phyloP scores from a whole-genome alignment of 1,140 invertebrate species.

The fruit fly (Drosophila melanogaster) region DNA sequence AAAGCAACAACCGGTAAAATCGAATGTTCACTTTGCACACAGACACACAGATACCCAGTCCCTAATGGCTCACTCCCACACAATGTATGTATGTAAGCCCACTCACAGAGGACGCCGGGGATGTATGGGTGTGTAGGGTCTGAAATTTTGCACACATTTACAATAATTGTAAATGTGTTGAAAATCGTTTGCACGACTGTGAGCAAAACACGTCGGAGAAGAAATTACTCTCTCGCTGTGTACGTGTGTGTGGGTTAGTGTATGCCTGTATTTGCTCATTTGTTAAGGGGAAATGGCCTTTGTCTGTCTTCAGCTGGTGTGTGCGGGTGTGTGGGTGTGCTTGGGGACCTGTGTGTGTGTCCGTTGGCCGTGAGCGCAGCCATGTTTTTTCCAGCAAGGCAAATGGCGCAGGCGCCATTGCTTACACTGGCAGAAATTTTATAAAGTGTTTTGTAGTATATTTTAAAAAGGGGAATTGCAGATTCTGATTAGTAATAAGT shows the following conservation, averaged over 20 bases:
- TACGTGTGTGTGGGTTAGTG: conserved; percentile 21
- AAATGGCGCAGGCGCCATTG: conserved; percentile 59
- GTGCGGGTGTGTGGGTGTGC: conserved; percentile 18
- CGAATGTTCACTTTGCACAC: conserved; percentile 77
- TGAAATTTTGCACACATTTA: conserved; percentile 84
- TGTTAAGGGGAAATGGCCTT: conserved; percentile 77
- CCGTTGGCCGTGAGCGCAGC: conserved; percentile 66
- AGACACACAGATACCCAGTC: conserved; percentile 17
- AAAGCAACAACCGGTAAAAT: conserved; percentile 83
- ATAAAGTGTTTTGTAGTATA: too few species aligned
- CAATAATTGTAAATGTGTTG: conserved; percentile 84
- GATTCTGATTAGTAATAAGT: too few species aligned
- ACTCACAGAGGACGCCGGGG: conserved; percentile 20
- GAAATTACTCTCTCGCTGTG: conserved; percentile 51
- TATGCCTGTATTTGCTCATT: conserved; percentile 69
- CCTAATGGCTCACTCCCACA: conserved; percentile 30
- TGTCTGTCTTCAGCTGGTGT: conserved; percentile 63
- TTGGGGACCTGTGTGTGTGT: conserved; percentile 18
- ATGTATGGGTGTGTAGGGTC: conserved; percentile 40
- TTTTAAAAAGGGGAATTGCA: too few species aligned
- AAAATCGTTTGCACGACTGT: conserved; percentile 83
- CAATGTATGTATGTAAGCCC: conserved; percentile 8
- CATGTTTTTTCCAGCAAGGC: conserved; percentile 67
- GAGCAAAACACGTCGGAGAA: conserved; percentile 64
- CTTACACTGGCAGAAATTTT: conserved; percentile 45